phyloP scores from a whole-genome alignment of 2,888 invertebrate genomes.

The Chaetogeoica ovagalla region DNA sequence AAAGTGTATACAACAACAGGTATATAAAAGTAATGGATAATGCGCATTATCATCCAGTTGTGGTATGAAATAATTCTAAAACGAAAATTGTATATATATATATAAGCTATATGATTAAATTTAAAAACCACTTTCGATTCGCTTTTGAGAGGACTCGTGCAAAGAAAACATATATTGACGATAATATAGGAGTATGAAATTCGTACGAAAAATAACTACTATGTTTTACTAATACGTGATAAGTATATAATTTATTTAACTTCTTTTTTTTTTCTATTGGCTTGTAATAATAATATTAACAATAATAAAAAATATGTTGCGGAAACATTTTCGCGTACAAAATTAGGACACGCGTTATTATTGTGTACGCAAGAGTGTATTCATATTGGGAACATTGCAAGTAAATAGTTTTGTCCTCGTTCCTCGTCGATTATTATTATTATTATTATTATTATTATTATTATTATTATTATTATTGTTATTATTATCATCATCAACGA shows the following conservation, averaged over 20 bases:
- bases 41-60: constrained; percentile 19
- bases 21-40: constrained; percentile 39
- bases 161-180: not conserved
- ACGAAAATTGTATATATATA: constrained; percentile 6
- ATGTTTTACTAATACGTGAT: not conserved
- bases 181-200: no score
- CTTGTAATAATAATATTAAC: no score
- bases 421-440: no score
- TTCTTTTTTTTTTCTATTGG: no score
- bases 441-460: no score
- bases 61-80: not conserved
- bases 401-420: no score
- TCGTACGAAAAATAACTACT: no score
- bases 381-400: no score
- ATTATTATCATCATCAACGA: no score
- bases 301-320: not conserved
- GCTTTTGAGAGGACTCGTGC: constrained; percentile 8
- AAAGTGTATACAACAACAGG: not conserved
- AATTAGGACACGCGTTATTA: not conserved
- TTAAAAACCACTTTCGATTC: constrained; percentile 23
- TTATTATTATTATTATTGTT: no score
- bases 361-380: not conserved
- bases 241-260: no score
- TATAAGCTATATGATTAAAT: constrained; percentile 34
- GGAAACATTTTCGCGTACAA: not conserved